Evolutionary conservation across 1,140 invertebrate species (phyloP), one percentile per base, ranked within the genome.

Genomic region (Acromyrmex echinatior): DNA sequence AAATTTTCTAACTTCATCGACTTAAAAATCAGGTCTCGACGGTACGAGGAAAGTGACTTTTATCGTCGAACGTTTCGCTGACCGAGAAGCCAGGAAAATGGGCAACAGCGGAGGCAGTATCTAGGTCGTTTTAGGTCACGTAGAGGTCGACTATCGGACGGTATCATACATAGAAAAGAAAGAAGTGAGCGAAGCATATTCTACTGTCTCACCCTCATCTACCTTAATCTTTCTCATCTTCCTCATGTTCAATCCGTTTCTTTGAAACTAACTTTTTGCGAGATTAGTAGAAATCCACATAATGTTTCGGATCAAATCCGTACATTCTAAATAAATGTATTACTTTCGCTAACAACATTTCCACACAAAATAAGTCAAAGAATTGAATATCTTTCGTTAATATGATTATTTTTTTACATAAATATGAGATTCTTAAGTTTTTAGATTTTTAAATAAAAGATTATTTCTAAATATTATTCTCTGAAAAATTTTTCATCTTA

Each of bases 41-140:
- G 79, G 35, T 25, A 60, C 18, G 35, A 60, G 56, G n/a, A 62
- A 76, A 84, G 70, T 60, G 70, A 84, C 39, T 62, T 76, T 74
- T 76, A 84, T 84, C 28, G 70, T 62, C 39, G 68, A 74, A 74
- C 56, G 25, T 62, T 84, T 74, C 25, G n/a, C 80, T 79, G 77
- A 87, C 62, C 70, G 86, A 87, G 88, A 87, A 79, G 31, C 56
- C 51, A 53, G 51, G 63, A 85, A 90, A 90, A 87, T 71, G 87
- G 76, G 78, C 49, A 85, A 86, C 53, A 60, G 62, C 60, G 77
- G 63, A 87, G 56, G 66, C 62, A n/a, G 51, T 86, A 91, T 90
- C 86, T 90, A 63, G 90, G 90, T 91, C 89, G 73, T 68, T 65
- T 78, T 88, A 81, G 78, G 86, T 87, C 66, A 63, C 45, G 39